Evolutionary conservation across 2,113 vertebrate species (phyloP), one percentile per base, ranked within the genome.

Genomic region (Labrus mixtus): DNA sequence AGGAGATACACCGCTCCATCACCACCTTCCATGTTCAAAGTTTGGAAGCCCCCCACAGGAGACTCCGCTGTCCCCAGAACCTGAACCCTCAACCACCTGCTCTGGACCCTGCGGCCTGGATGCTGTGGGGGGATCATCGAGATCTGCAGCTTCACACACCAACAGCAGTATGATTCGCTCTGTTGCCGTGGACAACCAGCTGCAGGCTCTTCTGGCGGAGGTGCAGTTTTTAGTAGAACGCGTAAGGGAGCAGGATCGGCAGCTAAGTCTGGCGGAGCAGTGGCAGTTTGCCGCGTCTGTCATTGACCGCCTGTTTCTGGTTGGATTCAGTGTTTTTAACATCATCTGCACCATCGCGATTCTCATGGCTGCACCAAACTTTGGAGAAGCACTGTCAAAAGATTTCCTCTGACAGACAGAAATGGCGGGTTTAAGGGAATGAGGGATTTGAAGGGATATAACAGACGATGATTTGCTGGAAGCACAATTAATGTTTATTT

Each of bases 271-370:
- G 69, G 75, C 80, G 0, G 93, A 94, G 78, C 93, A 95, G 90
- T 95, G 95, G 95, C 95, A 95, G 90, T 95, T 95, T 48, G 95
- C 95, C 0, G 94, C 94, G 0, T 93, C 94, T 0, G 94, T 95
- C 69, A 93, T 95, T 3, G 95, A 95, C 78, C 93, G 95, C 11
- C 84, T 95, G 58, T 95, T 94, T 68, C 88, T 95, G 70, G 90
- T 95, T 50, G 94, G 93, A 41, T 95, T 95, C 89, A 95, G 94
- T 8, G 87, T 95, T 69, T 95, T 95, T 85, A 95, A 95, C 91
- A 94, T 95, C 79, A 93, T 95, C 82, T 95, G 94, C 39, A 95
- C 95, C 65, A 95, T 95, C n/a, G 93, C 94, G 39, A 95, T 95
- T 71, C 94, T 95, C 67, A 95, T 95, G 94, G 93, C 94, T 10